Base-by-base conservation (phyloP, 2,113 vertebrate species). In the Bungarus multicinctus region DNA sequence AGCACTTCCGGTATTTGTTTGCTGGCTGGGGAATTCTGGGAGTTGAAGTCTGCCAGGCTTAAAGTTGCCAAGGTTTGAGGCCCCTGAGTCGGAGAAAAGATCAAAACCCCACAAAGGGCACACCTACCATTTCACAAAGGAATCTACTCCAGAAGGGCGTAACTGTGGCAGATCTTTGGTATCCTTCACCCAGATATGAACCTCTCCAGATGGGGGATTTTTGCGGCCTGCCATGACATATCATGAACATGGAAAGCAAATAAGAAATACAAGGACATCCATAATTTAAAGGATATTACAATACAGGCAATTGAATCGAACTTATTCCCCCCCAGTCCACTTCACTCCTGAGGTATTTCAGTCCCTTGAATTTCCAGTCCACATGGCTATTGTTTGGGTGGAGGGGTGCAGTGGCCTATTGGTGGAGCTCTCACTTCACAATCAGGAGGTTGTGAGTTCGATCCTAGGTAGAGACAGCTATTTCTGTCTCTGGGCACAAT, bases 171-270 rank as follows among this genome's bases (percentile, higher is more conserved):
- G 95, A 87, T 98, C 97, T 94, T 96, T 97, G 92, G 97, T 94
- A 0, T 97, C 97, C 91, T 98, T 98, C 92, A 98, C 97, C 97
- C 97, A 98, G 55, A 97, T 98, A 64, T 97, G 97, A 91, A 98
- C 97, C 93, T 98, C 97, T 0, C 97, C 97, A 57, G 97, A 97
- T 22, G 96, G 88, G 92, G 97, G 97, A 53, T 95, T 96, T 86
- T 96, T 97, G 55, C 96, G 95, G 93, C 97, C 97, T 98, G 92
- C 30, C 91, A 18, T 55, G 90, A 90, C 43, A 1, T 22, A 88
- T 22, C 16, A 34, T 47, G 18, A 58, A 25, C 18, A 60, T 45
- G 43, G 89, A 23, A 6, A 88, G 34, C 2, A 20, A 69, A 27
- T 23, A 88, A 39, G 43, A 22, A 16, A 18, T 18, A 39, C 20